Evolutionary conservation across 2,888 invertebrate species (phyloP).

Genomic region (Dryomyza anilis): DNA sequence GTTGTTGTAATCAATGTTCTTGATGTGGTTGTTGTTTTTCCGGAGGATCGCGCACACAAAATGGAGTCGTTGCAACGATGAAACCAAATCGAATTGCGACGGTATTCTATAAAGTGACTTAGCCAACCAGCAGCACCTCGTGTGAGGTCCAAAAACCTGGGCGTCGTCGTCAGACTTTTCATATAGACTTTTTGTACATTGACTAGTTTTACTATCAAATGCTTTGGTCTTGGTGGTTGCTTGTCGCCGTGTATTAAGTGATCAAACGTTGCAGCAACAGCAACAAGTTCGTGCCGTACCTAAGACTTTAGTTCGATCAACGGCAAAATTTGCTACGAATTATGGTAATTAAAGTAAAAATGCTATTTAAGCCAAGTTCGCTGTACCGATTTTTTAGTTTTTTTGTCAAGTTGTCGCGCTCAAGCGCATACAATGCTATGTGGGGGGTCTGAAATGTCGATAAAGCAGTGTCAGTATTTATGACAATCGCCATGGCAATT

Average conservation of each 20-base stretch:
- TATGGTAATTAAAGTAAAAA: conserved; percentile 8
- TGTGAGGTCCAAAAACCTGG: conserved; percentile 21
- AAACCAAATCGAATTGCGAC: no score
- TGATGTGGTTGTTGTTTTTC: conserved; percentile 6
- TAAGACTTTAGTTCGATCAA: not conserved
- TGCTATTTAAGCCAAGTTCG: not conserved
- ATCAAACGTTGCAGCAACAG: conserved; percentile 18
- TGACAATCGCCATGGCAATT: conserved; percentile 2
- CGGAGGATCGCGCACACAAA: conserved; percentile 23
- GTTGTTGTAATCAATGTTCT: conserved; percentile 15
- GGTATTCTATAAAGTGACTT: no score
- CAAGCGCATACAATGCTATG: not conserved
- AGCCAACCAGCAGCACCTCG: no score
- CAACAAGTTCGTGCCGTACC: conserved; percentile 19
- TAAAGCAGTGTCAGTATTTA: conserved; percentile 5
- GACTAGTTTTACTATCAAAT: conserved; percentile 9
- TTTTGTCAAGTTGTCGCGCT: not conserved
- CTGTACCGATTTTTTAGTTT: not conserved
- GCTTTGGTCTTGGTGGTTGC: conserved; percentile 6
- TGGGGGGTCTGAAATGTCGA: conserved; percentile 7
- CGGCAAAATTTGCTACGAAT: not conserved
- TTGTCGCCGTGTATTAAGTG: conserved; percentile 17
- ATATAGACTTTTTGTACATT: conserved; percentile 41
- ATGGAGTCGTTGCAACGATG: conserved; percentile 19
- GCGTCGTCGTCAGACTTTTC: conserved; percentile 12